Evolutionary conservation across 2,113 vertebrate genomes (phyloP).

Genomic region (Lagenorhynchus albirostris): DNA sequence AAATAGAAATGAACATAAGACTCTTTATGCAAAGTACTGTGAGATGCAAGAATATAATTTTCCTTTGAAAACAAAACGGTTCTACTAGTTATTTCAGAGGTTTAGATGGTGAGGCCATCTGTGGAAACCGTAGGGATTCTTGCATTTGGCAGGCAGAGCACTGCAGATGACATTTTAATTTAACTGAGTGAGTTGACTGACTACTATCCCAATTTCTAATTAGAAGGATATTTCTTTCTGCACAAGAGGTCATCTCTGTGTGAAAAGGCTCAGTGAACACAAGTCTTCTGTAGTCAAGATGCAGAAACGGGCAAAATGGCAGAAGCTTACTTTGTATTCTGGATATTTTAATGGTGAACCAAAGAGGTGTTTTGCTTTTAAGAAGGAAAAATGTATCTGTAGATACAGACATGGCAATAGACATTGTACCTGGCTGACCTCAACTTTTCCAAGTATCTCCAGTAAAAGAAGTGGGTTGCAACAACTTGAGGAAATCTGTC

Average conservation of each 20-base stretch:
- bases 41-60: conserved; percentile 72
- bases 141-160: conserved; percentile 83
- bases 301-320: conserved; percentile 73
- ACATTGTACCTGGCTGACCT: conserved; percentile 69
- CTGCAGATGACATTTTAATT: conserved; percentile 89
- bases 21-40: conserved; percentile 78
- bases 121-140: conserved; percentile 84
- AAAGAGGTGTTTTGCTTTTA: conserved; percentile 74
- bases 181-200: conserved; percentile 83
- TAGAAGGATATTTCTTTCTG: conserved; percentile 81
- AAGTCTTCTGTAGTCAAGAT: conserved; percentile 74
- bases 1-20: conserved; percentile 75
- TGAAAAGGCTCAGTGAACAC: conserved; percentile 78
- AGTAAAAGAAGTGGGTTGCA: conserved; percentile 67
- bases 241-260: conserved; percentile 81
- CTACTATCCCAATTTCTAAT: conserved; percentile 82
- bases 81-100: conserved; percentile 81
- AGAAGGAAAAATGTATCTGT: conserved; percentile 59
- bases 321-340: conserved; percentile 74
- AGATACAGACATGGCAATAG: conserved; percentile 62
- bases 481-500: conserved; percentile 69
- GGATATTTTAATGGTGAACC: conserved; percentile 76
- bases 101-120: conserved; percentile 85
- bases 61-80: conserved; percentile 78
- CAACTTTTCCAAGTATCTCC: conserved; percentile 69